Percentiles rank a stretch among this genome's conserved stretches.
Evolutionary conservation across 2,888 invertebrate species (phyloP).

Genomic region (Cephonodes hylas): DNA sequence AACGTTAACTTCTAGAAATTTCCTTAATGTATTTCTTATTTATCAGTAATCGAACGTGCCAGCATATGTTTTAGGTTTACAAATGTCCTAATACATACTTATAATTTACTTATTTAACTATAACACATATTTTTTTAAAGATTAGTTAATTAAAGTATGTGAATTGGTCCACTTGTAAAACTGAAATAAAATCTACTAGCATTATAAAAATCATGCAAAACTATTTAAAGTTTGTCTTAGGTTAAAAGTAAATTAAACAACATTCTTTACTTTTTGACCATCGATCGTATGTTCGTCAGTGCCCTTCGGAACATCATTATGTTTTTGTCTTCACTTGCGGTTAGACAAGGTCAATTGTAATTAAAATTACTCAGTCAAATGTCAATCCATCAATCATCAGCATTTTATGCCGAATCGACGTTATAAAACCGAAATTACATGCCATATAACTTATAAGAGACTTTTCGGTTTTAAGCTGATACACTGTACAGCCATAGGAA

Average conservation of each 20-base stretch:
- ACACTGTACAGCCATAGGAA: no score
- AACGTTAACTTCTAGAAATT: not conserved
- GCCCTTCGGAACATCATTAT: not conserved
- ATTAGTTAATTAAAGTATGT: no score
- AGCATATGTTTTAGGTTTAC: no score
- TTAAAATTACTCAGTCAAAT: not conserved
- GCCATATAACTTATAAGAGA: not conserved
- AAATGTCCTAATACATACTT: no score
- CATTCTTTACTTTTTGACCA: not conserved
- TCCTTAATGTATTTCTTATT: no score
- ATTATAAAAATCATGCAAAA: no score
- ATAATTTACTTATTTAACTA: not conserved
- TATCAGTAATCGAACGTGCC: no score
- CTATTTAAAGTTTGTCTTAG: no score
- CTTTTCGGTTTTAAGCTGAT: no score
- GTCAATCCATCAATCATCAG: not conserved
- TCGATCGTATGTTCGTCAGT: not conserved
- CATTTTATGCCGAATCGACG: not conserved
- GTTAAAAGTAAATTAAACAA: not conserved
- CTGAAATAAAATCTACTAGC: no score
- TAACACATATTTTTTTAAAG: not conserved
- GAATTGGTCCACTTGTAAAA: no score
- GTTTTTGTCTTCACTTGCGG: not conserved
- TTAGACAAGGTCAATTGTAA: not conserved
- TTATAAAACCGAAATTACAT: not conserved